Base-by-base conservation (phyloP, 2,797 vertebrate genomes). In the Cacajao melanocephalus region DNA sequence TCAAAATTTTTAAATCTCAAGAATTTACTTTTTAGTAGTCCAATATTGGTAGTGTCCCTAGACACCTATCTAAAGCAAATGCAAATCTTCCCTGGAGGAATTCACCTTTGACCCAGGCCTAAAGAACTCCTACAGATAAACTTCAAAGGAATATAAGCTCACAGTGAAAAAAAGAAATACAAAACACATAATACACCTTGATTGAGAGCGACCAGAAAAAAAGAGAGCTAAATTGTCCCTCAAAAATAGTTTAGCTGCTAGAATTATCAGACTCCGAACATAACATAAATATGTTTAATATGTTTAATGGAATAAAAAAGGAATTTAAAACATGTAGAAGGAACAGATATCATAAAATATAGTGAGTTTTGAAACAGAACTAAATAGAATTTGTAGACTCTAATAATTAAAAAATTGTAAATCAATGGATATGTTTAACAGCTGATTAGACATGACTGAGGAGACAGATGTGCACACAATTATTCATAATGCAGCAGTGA, bases 341-440 rank as follows among this genome's bases (percentile, higher is more conserved):
- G 36, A 93, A 85, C 4, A 80, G 33, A 36, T 15, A 72, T 55
- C 33, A 86, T 22, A 67, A 84, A 80, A 70, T 52, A 94, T 12
- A 55, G 28, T 5, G 73, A 44, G 36, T 93, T 57, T 22, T 89
- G 39, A n/a, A 90, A 88, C 6, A 55, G 44, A 78, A 41, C 17
- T 61, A 93, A 96, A 83, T 7, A 46, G 28, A n/a, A 86, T 57
- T 93, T 96, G 24, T 73, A 57, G 92, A 92, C 78, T 52, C 36
- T 9, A 70, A 93, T 87, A 44, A 61, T 15, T 76, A 64, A 52
- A 91, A 91, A 30, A 67, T 50, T 87, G 3, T 41, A 72, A 92
- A 87, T 46, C 28, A 90, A 13, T 22, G 6, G 13, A 26, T 81
- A 80, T 36, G 22, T 80, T 93, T 52, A 90, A n/a, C 70, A 90